phyloP scores from a whole-genome alignment of 2,888 invertebrate genomes.

The Mesoligia furuncula region DNA sequence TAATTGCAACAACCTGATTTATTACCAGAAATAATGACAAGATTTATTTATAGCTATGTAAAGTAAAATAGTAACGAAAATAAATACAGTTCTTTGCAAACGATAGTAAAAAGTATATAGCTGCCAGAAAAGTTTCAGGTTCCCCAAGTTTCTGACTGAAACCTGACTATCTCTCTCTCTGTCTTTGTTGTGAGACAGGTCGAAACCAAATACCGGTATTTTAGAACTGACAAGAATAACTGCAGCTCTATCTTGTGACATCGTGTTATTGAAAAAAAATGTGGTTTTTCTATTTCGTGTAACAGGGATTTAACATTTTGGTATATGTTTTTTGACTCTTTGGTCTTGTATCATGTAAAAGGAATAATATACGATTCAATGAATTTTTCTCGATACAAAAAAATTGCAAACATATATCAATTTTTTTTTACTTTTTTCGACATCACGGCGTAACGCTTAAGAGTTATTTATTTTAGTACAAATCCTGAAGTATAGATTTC shows the following conservation, averaged over 20 bases:
- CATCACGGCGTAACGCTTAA: too few relatives aligned
- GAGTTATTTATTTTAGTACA: too few relatives aligned
- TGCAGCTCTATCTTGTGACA: conserved; percentile 15
- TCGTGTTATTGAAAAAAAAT: neutral
- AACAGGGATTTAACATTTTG: too few relatives aligned
- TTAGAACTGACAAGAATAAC: conserved; percentile 30
- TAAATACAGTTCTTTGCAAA: conserved; percentile 77
- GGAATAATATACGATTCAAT: too few relatives aligned
- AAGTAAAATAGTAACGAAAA: conserved; percentile 58
- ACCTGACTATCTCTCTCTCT: conserved; percentile 47
- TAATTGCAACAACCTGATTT: conserved; percentile 31
- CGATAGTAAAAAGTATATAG: conserved; percentile 77
- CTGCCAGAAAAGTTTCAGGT: conserved; percentile 85
- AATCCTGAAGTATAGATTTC: too few relatives aligned
- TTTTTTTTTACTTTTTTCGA: too few relatives aligned
- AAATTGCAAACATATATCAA: too few relatives aligned
- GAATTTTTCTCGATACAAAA: too few relatives aligned
- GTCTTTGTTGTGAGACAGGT: conserved; percentile 52
- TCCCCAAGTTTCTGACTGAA: conserved; percentile 62
- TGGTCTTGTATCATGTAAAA: too few relatives aligned
- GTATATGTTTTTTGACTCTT: too few relatives aligned
- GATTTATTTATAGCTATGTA: conserved; percentile 34
- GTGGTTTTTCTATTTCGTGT: too few relatives aligned
- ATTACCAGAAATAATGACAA: conserved; percentile 31
- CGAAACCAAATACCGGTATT: conserved; percentile 20